Percentiles rank a stretch among this genome's conserved stretches.
These are phyloP conservation scores for Anableps anableps DNA, from an alignment of 2,797 vertebrate genomes.

Conservation along the genomic window DNA sequence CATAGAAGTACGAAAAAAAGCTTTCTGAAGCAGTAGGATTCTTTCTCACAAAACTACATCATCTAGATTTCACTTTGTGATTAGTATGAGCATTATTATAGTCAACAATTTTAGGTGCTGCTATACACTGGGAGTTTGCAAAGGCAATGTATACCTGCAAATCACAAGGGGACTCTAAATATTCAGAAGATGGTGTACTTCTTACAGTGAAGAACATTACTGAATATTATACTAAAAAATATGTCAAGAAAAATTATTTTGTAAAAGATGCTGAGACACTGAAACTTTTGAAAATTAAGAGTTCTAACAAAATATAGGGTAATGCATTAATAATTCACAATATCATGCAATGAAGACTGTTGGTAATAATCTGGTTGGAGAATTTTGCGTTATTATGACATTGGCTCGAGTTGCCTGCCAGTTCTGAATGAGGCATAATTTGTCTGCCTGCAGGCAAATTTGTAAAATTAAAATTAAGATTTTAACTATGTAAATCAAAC, in stretches of 20 bases:
- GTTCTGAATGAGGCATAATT: conserved; percentile 14
- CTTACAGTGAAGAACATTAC: background rate
- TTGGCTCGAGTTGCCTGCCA: background rate
- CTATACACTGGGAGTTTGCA: background rate
- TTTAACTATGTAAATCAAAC: conserved; percentile 3
- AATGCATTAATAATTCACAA: background rate
- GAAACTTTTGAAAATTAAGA: background rate
- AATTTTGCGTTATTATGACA: background rate
- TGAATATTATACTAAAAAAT: background rate
- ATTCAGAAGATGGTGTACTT: background rate
- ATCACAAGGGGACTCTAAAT: background rate
- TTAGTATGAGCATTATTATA: background rate
- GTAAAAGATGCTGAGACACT: background rate
- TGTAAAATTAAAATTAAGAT: background rate
- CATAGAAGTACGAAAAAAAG: too few relatives aligned
- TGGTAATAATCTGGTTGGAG: background rate
- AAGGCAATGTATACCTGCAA: background rate
- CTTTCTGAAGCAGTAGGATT: too few relatives aligned
- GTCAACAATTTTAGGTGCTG: background rate
- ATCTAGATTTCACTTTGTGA: background rate
- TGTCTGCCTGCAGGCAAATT: background rate
- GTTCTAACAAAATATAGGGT: background rate
- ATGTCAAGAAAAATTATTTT: background rate
- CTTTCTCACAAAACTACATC: too few relatives aligned
- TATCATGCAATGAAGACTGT: too few relatives aligned